phyloP scores from a whole-genome alignment of 2,888 invertebrate genomes.

The Dasypolia templi region DNA sequence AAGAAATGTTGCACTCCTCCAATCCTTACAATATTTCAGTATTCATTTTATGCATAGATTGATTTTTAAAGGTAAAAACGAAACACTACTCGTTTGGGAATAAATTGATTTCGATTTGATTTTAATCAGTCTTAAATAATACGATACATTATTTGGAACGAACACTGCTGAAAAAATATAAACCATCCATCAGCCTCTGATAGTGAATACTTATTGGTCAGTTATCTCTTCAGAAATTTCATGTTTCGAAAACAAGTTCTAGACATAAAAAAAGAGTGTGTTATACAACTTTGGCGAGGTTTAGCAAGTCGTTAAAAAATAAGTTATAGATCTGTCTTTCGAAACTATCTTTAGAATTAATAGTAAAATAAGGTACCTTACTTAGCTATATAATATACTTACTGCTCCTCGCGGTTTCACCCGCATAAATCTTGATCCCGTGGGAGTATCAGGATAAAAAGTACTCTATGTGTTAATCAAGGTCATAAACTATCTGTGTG shows the following conservation, averaged over 20 bases:
- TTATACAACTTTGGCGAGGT: not conserved
- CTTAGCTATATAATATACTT: too few relatives aligned
- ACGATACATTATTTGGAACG: constrained; percentile 33
- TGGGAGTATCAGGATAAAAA: too few relatives aligned
- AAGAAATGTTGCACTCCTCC: constrained; percentile 47
- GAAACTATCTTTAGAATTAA: not conserved
- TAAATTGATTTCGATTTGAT: constrained; percentile 57
- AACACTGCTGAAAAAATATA: constrained; percentile 12
- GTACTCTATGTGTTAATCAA: too few relatives aligned
- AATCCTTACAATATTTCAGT: constrained; percentile 43
- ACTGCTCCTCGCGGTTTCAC: too few relatives aligned
- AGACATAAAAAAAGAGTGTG: not conserved
- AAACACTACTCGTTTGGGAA: constrained; percentile 38
- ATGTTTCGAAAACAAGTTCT: constrained; percentile 6
- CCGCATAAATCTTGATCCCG: too few relatives aligned
- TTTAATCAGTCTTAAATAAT: constrained; percentile 51
- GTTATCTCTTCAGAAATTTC: not conserved
- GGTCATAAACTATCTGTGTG: too few relatives aligned
- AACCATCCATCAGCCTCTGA: not conserved
- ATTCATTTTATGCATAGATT: constrained; percentile 61
- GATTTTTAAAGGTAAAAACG: constrained; percentile 47
- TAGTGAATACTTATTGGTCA: not conserved
- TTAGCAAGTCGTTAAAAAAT: too few relatives aligned
- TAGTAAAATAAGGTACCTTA: not conserved
- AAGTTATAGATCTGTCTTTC: accelerated